phyloP scores from a whole-genome alignment of 2,888 invertebrate genomes.

The Diaprepes abbreviatus region DNA sequence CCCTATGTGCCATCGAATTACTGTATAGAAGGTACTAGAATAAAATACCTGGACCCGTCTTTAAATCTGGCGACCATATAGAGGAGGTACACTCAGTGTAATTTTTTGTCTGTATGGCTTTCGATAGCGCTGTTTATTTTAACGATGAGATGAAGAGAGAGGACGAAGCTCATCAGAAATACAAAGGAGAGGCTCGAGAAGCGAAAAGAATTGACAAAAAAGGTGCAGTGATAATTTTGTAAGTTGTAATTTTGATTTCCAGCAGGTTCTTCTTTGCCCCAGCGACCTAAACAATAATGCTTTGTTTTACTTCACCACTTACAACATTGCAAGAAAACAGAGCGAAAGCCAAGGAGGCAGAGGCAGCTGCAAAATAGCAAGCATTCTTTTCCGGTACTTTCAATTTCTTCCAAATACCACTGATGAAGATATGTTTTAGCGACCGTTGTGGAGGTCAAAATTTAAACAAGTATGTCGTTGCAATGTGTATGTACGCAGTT shows the following conservation, averaged over 20 bases:
- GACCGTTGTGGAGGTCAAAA: constrained; percentile 57
- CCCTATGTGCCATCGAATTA: constrained; percentile 35
- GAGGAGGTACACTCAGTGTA: neutral
- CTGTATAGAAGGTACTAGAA: constrained; percentile 23
- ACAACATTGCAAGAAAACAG: constrained; percentile 49
- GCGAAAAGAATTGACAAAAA: neutral
- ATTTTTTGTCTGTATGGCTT: too few relatives aligned
- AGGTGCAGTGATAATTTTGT: constrained; percentile 14
- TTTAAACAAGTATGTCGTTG: constrained; percentile 52
- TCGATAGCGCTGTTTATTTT: too few relatives aligned
- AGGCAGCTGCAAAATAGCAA: constrained; percentile 52
- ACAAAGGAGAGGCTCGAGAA: too few relatives aligned
- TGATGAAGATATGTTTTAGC: constrained; percentile 51
- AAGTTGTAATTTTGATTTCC: constrained; percentile 52
- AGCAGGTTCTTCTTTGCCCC: constrained; percentile 50
- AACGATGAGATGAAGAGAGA: too few relatives aligned
- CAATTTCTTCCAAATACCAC: constrained; percentile 49
- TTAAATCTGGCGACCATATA: constrained; percentile 22
- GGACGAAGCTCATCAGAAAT: too few relatives aligned
- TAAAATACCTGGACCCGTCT: constrained; percentile 20
- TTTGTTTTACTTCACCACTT: constrained; percentile 49
- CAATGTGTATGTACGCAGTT: constrained; percentile 54
- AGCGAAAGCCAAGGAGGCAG: constrained; percentile 38
- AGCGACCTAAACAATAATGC: constrained; percentile 49
- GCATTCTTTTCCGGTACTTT: constrained; percentile 43